Base-by-base conservation (phyloP, 2,888 invertebrate species). In the Belgica antarctica region DNA sequence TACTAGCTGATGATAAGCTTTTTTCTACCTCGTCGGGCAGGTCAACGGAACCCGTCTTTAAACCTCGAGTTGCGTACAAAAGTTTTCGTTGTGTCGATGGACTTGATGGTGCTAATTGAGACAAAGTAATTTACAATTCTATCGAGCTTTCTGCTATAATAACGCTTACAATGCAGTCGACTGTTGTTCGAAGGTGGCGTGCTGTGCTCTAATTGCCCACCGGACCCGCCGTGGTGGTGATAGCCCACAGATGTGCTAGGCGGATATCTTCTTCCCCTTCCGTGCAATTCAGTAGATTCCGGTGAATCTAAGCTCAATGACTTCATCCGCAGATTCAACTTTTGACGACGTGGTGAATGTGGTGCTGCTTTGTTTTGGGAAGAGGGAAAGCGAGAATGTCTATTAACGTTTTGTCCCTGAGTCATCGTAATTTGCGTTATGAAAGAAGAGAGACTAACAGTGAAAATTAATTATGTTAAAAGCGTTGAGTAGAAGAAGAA, bases 251-350 rank as follows among this genome's bases (percentile, higher is more conserved):
- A 71, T 62, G 66, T 70, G 77, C 83, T 82, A 72, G 83, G 79
- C 72, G 75, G 77, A 27, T 71, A 71, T 57, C 92, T 85, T 76
- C 92, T 83, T 72, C 79, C 78, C 76, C 89, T 87, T 41, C 85
- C 87, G 77, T 89, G 89, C 77, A 85, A 81, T 79, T 94, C 93
- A 72, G 92, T 89, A 76, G 92, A 92, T 81, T 96, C 96, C 73
- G 96, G 96, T 31, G 95, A 95, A 81, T 96, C 96, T 86, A 96
- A 83, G 72, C 96, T 96, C 76, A 96, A 87, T 80, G 95, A 95
- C 87, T 97, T 96, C 96, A 96, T 96, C 80, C 96, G 88, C 81
- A 96, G 88, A 84, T 96, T 95, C 82, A 96, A 85, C 84, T 95
- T 93, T 85, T 95, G 94, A 73, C 94, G 89, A 79, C 95, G 88